Conservation (phyloP, 1,140 invertebrate species). For the Drosophila grimshawi region DNA sequence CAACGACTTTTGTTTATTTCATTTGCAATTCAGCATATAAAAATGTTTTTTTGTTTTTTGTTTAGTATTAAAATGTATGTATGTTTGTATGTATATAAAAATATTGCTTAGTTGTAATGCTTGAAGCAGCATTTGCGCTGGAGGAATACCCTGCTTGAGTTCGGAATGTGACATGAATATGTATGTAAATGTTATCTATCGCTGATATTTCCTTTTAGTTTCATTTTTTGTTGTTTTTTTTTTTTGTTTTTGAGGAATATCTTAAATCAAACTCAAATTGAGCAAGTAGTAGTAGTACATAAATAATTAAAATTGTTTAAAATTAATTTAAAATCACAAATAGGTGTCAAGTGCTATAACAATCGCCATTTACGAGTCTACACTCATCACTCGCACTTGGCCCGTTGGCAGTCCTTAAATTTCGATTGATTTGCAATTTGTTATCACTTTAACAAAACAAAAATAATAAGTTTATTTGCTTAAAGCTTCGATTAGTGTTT, state of each 20-base stretch:
- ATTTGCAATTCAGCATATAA: slow-evolving; percentile 37
- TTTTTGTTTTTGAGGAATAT: background rate
- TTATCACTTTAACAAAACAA: background rate
- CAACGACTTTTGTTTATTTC: slow-evolving; percentile 41
- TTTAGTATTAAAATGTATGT: slow-evolving; percentile 20
- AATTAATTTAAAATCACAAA: slow-evolving; percentile 48
- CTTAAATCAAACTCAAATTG: slow-evolving; percentile 35
- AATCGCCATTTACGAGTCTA: background rate
- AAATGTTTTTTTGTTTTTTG: slow-evolving; percentile 16
- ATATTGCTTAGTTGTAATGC: slow-evolving; percentile 62
- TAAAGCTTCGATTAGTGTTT: background rate
- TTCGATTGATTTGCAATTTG: slow-evolving; percentile 3
- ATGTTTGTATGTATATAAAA: slow-evolving; percentile 41
- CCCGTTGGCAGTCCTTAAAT: background rate
- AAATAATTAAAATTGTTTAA: slow-evolving; percentile 41
- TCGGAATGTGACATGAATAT: slow-evolving; percentile 32
- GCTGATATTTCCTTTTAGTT: background rate
- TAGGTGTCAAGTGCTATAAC: slow-evolving; percentile 19
- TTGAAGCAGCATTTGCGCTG: slow-evolving; percentile 32
- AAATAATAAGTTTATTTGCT: background rate
- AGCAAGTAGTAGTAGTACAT: slow-evolving; percentile 18
- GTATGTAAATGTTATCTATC: background rate
- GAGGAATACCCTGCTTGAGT: slow-evolving; percentile 25
- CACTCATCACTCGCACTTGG: background rate
- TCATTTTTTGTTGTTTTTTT: background rate